Percentiles rank a stretch among this genome's conserved stretches.
Evolutionary conservation across 1,140 invertebrate species (phyloP).

Genomic region (Diprion similis): DNA sequence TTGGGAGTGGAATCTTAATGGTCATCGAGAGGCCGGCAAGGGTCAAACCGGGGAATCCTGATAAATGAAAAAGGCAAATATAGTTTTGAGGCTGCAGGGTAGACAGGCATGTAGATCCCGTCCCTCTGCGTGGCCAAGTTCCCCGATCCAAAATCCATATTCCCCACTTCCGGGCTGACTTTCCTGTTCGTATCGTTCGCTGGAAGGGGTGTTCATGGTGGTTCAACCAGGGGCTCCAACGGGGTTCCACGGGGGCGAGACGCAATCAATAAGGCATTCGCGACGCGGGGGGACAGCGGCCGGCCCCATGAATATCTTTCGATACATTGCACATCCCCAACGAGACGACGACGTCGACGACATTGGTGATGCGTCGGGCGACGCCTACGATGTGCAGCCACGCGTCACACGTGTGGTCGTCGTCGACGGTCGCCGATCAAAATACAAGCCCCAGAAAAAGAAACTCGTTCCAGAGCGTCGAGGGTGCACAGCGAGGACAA

Average conservation of each 20-base stretch:
- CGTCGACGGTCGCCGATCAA: neutral
- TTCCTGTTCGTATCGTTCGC: neutral
- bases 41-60: constrained; percentile 48
- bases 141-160: constrained; percentile 44
- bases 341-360: constrained; percentile 30
- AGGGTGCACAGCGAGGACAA: too few species aligned
- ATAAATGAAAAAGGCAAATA: constrained; percentile 55
- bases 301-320: constrained; percentile 63
- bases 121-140: neutral
- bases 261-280: constrained; percentile 64
- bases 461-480: too few species aligned
- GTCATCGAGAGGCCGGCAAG: constrained; percentile 12
- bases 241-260: constrained; percentile 40
- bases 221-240: constrained; percentile 23
- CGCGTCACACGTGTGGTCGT: constrained; percentile 56
- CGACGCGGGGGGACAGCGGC: constrained; percentile 54
- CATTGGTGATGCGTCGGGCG: constrained; percentile 46
- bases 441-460: neutral
- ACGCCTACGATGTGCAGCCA: constrained; percentile 50
- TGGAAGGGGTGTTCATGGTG: neutral
- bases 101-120: too few species aligned
- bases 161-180: constrained; percentile 43
- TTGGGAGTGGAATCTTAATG: constrained; percentile 3
- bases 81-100: constrained; percentile 33
- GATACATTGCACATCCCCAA: constrained; percentile 62